A percentile compares a stretch with the other conserved stretches of the same genome.
These are phyloP conservation scores for Agraylea sexmaculata DNA, from an alignment of 1,140 invertebrate species.

Conservation along the genomic window DNA sequence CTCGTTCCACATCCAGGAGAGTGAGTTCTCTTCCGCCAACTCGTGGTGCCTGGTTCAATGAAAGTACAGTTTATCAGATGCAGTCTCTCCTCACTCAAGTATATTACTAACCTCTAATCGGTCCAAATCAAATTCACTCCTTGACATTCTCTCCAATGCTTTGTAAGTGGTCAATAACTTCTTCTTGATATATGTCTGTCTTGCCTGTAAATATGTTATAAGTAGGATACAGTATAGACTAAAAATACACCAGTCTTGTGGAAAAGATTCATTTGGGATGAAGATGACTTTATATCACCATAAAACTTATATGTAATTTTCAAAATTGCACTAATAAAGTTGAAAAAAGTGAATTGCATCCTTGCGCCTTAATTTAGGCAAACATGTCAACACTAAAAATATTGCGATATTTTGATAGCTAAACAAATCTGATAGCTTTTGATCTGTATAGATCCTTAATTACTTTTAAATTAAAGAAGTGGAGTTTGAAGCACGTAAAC, in stretches of 20 bases:
- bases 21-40: constrained; percentile 45
- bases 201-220: constrained; percentile 38
- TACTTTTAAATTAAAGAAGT: no score
- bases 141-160: constrained; percentile 65
- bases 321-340: no score
- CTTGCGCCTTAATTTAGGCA: no score
- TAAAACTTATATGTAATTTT: no score
- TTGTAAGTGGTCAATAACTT: constrained; percentile 68
- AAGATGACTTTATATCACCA: no score
- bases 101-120: constrained; percentile 47
- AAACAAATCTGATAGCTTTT: no score
- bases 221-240: not conserved
- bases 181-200: constrained; percentile 61
- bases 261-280: no score
- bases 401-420: no score
- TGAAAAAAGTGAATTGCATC: no score
- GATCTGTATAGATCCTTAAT: no score
- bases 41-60: constrained; percentile 19
- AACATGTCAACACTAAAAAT: no score
- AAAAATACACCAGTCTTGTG: not conserved
- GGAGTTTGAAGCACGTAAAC: no score
- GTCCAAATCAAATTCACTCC: constrained; percentile 72
- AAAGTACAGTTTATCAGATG: not conserved
- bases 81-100: constrained; percentile 15
- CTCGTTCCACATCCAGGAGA: constrained; percentile 65